Base-by-base conservation (phyloP, 2,888 invertebrate genomes). In the Oxyteleia sp. region DNA sequence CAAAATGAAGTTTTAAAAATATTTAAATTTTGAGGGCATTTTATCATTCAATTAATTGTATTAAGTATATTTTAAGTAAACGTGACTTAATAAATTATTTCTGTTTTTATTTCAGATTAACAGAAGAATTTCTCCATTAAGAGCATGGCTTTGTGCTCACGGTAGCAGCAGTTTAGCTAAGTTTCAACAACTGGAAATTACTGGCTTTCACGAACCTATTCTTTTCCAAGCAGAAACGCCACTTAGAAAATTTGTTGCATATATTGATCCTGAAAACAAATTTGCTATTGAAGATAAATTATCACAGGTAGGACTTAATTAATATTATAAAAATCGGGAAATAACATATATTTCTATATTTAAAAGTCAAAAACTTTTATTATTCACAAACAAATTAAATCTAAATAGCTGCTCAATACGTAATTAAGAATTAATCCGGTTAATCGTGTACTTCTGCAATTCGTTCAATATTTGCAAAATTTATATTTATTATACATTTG, bases 61-160 rank as follows among this genome's bases (percentile, higher is more conserved):
- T n/a, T n/a, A n/a, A n/a, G n/a, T n/a, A n/a, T 88, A 98, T 99
- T 85, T 95, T 96, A 80, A 23, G 5, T 23, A 23, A 23, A 23
- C 23, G 5, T 23, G 23, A 23, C 5, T 23, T 4, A 23, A 5
- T 23, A 23, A 23, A 23, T 23, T 4, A 23, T 23, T 98, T 15
- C 10, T 20, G 16, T 15, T 23, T 29, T 61, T 38, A 13, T 80
- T 93, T 84, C 91, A 96, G 96, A 95, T 95, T 71, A 97, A 97
- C 91, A 95, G 97, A 86, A 95, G 97, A 90, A 95, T 97, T 86
- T 98, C 98, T 0, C 98, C 99, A 0, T 93, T 99, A 80, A 95
- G 97, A 90, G 96, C 98, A 0, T 99, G 99, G 99, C 94, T 99
- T 5, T 97, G 97, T 90, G 96, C 97, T 29, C 98, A 99, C 93